Conservation (phyloP, 2,797 vertebrate species). For the Galagoides demidoff region DNA sequence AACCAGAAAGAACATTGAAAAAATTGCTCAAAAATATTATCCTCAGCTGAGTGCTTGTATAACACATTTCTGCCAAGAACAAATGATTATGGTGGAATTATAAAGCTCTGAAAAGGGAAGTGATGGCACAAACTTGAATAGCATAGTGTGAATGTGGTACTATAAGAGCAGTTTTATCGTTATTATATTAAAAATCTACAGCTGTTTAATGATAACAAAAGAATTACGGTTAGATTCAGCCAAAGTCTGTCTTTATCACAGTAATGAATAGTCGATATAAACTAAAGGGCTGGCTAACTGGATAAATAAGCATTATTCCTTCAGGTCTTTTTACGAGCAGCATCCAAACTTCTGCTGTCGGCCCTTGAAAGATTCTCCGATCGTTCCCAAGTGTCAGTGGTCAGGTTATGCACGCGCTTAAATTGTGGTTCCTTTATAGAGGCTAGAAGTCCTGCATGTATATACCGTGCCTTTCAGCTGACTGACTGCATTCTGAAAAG, state of each 20-base stretch:
- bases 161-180: slow-evolving; percentile 76
- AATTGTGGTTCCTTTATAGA: slow-evolving; percentile 12
- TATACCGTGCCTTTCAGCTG: neutral
- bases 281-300: slow-evolving; percentile 63
- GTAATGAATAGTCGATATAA: slow-evolving; percentile 65
- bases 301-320: slow-evolving; percentile 55
- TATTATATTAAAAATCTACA: slow-evolving; percentile 81
- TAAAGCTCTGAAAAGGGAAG: slow-evolving; percentile 80
- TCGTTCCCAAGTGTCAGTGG: slow-evolving; percentile 31
- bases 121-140: slow-evolving; percentile 79
- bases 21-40: slow-evolving; percentile 84
- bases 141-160: slow-evolving; percentile 70
- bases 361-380: slow-evolving; percentile 56
- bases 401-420: neutral
- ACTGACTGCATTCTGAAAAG: slow-evolving; percentile 43
- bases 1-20: slow-evolving; percentile 78
- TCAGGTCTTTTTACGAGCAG: slow-evolving; percentile 47
- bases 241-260: slow-evolving; percentile 76
- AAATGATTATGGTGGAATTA: slow-evolving; percentile 76
- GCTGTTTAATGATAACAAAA: slow-evolving; percentile 79
- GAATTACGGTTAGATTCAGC: slow-evolving; percentile 70
- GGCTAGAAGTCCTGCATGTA: neutral
- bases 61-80: slow-evolving; percentile 82
- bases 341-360: slow-evolving; percentile 48
- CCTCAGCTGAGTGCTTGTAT: slow-evolving; percentile 80